These are phyloP conservation scores for Smutsia gigantea DNA, from an alignment of 2,797 vertebrate genomes.

Conservation along the genomic window DNA sequence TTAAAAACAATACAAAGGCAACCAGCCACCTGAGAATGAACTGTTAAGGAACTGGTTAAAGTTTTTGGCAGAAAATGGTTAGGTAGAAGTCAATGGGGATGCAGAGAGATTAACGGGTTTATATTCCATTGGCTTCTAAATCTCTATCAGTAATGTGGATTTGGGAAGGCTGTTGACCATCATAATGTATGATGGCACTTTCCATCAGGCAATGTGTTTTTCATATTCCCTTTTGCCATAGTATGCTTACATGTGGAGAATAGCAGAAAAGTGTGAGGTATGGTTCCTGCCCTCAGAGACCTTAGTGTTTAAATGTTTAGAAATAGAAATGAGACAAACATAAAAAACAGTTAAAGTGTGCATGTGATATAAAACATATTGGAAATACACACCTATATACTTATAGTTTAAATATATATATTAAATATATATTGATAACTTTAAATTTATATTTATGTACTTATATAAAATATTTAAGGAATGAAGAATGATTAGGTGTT, in stretches of 20 bases:
- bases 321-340: neutral
- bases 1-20: neutral
- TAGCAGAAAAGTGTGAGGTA: neutral
- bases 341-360: neutral
- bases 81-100: neutral
- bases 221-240: neutral
- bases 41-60: neutral
- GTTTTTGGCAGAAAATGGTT: neutral
- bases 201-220: neutral
- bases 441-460: neutral
- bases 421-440: neutral
- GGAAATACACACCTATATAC: neutral
- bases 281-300: neutral
- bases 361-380: neutral
- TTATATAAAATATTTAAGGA: slow-evolving; percentile 16
- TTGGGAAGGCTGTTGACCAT: neutral
- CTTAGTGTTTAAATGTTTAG: neutral
- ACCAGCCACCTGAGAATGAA: neutral
- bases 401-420: neutral
- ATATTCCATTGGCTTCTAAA: neutral
- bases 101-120: neutral
- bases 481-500: neutral
- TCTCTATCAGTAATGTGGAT: neutral
- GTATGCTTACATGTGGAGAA: neutral
- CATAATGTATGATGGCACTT: neutral